Base-by-base conservation (phyloP, 2,113 vertebrate genomes). In the Saccopteryx bilineata region DNA sequence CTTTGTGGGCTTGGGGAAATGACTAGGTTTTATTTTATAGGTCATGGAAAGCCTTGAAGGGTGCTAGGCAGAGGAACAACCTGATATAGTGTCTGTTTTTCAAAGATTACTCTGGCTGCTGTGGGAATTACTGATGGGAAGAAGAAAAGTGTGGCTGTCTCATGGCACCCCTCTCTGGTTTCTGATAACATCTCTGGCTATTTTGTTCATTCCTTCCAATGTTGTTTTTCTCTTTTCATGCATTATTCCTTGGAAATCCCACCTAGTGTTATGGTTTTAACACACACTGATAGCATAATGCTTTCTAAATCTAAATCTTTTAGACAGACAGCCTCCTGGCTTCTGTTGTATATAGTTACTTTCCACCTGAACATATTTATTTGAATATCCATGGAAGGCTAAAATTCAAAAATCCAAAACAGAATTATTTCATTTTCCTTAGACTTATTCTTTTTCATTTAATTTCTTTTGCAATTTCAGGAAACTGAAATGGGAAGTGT, bases 231-330 rank as follows among this genome's bases (percentile, higher is more conserved):
- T 80, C 7, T 81, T 33, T 96, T 71, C 39, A n/a, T 69, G 18
- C 14, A 54, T 48, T 90, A 92, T 78, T 28, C 28, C 14, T 92
- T 87, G 31, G 91, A 95, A 81, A 72, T 54, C 10, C 17, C 17
- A 82, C 24, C 72, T 79, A 33, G 2, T 71, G 13, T 95, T 56
- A 68, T 76, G 61, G 46, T 87, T 93, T 91, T 72, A 95, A 58
- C 46, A 48, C 52, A 84, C 10, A 74, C 31, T 46, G 68, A 88
- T 69, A 84, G 56, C 52, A 82, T 81, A 87, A 87, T 71, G 24
- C 90, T 92, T 95, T 97, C 80, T 46, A 96, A 96, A 94, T 76
- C 61, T 69, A 87, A 85, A 87, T 88, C 50, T 92, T 65, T 18
- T 24, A 79, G 71, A 76, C 7, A 33, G 85, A 86, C 33, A 92